Percentiles rank a stretch among this genome's conserved stretches.
Evolutionary conservation across 2,888 invertebrate genomes (phyloP).

Genomic region (Nephrotoma appendiculata): DNA sequence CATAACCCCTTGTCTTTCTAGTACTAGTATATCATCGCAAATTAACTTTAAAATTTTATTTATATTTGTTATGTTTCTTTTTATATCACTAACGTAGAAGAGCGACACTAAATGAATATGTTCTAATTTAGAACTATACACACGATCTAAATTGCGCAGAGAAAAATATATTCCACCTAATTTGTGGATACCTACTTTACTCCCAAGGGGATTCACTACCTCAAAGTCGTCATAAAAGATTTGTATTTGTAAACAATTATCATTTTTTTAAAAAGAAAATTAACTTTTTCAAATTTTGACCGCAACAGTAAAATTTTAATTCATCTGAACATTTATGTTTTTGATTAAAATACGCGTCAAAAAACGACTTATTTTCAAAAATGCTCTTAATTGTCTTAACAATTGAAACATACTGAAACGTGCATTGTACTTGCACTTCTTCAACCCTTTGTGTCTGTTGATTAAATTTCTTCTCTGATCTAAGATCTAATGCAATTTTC

Average conservation of each 20-base stretch:
- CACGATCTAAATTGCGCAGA: not conserved
- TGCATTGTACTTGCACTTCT: not conserved
- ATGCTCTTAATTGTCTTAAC: not conserved
- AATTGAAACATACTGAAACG: not conserved
- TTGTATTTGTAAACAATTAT: not conserved
- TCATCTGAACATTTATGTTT: not conserved
- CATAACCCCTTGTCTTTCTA: not conserved
- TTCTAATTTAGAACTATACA: not conserved
- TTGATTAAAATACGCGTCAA: not conserved
- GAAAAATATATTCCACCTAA: not conserved
- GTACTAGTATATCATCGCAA: not conserved
- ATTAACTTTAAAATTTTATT: slow-evolving; percentile 4
- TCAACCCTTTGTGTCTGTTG: not conserved
- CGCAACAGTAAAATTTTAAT: not conserved
- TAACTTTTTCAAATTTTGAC: not conserved
- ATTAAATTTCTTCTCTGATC: not conserved
- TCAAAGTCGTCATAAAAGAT: not conserved
- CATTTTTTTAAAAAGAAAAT: not conserved
- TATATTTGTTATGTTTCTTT: not conserved
- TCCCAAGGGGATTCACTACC: not conserved
- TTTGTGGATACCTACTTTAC: not conserved
- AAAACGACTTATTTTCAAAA: not conserved
- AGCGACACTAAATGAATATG: not conserved
- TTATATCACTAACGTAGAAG: not conserved
- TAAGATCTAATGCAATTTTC: not conserved